Evolutionary conservation across 2,888 invertebrate genomes (phyloP), one percentile per base, ranked within the genome.

Genomic region (Agonum fuliginosum): DNA sequence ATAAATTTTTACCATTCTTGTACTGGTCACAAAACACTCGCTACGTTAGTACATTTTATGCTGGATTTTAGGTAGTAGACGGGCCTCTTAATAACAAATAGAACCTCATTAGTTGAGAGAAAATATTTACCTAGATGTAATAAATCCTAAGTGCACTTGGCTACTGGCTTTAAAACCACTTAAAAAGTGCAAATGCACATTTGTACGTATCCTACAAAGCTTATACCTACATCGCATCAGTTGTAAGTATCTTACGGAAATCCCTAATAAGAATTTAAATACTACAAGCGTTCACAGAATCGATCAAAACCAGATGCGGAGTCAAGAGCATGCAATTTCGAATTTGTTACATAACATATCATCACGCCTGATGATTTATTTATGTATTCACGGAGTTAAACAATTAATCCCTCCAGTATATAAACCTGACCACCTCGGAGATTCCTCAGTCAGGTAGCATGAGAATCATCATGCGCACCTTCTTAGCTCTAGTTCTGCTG

Each of bases 301-400:
- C 75, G 34, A 76, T 48, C 75, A 46, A 43, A 62, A 62, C 24
- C 27, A 67, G 75, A 20, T 51, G 22, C 20, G 22, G 20, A 67
- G 41, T 20, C 67, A 37, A 20, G 48, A 67, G 51, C 67, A 51
- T 69, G 67, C 69, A 76, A 76, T 76, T 74, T 76, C 19, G 51
- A 76, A 67, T 51, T 76, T 76, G 67, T 76, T 76, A 77, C 70
- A 27, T 54, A 77, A 27, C 70, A 77, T n/a, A n/a, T 41, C 54
- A 76, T 69, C 69, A 69, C 67, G 69, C 34, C 20, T 70, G 58
- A 58, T 54, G 51, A 41, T 41, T 69, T 77, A 77, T 77, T 70
- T 77, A 77, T 70, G 10, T 77, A 77, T 77, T 54, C 70, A 77
- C 27, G 22, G 48, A 17, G 14, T 62, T 62, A 30, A 62, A 62